phyloP scores from a whole-genome alignment of 37 sponge, comb jelly and placozoan genomes.

The Bolinopsis microptera region DNA sequence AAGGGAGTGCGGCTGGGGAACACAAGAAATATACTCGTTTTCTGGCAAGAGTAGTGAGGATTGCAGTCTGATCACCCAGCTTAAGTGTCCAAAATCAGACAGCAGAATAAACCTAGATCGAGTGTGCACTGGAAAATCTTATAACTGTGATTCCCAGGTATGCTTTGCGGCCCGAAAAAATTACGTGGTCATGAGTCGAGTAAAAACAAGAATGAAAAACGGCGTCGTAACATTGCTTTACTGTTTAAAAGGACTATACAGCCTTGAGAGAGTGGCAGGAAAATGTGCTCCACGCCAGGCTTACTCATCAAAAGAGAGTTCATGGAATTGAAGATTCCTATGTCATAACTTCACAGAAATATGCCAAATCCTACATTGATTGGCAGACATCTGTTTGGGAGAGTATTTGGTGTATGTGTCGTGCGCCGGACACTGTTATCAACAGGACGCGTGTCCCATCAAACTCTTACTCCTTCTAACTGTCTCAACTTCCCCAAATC shows the following conservation, averaged over 20 bases:
- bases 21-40: neutral
- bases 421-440: too few relatives aligned
- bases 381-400: conserved; percentile 8
- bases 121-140: neutral
- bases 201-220: neutral
- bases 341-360: neutral
- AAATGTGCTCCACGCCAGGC: neutral
- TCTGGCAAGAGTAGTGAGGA: neutral
- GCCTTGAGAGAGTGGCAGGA: neutral
- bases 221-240: neutral
- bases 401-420: neutral
- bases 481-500: too few relatives aligned
- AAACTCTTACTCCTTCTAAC: too few relatives aligned
- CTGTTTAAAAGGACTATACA: neutral
- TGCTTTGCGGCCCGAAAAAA: neutral
- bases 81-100: neutral
- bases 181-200: neutral
- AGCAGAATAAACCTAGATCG: neutral
- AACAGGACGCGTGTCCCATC: too few relatives aligned
- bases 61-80: neutral
- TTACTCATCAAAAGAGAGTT: neutral
- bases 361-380: neutral
- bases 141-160: neutral
- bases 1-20: neutral
- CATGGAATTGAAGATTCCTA: neutral